phyloP scores from a whole-genome alignment of 2,797 vertebrate species.

The Champsocephalus gunnari region DNA sequence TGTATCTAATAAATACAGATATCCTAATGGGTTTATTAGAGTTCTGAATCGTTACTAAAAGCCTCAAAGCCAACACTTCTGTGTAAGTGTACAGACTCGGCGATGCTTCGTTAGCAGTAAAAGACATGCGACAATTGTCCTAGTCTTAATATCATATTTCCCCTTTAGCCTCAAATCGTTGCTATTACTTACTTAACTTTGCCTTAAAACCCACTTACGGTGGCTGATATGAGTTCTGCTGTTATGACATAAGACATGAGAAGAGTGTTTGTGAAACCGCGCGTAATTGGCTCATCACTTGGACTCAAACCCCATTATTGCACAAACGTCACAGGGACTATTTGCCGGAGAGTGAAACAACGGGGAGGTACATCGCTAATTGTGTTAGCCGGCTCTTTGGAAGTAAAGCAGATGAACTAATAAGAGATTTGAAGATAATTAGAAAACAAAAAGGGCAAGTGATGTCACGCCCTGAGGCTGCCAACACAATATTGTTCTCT shows the following conservation, averaged over 20 bases:
- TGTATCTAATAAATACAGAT: constrained; percentile 18
- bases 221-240: constrained; percentile 80
- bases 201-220: constrained; percentile 81
- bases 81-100: not conserved
- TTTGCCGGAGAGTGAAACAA: constrained; percentile 73
- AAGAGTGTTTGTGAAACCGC: constrained; percentile 72
- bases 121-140: constrained; percentile 39
- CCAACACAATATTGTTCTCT: not conserved
- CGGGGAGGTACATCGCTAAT: constrained; percentile 66
- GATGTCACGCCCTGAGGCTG: constrained; percentile 24
- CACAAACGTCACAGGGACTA: constrained; percentile 71
- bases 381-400: constrained; percentile 68
- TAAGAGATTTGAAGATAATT: constrained; percentile 44
- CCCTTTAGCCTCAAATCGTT: constrained; percentile 54
- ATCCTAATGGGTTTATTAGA: constrained; percentile 34
- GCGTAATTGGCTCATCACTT: constrained; percentile 83
- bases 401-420: constrained; percentile 67
- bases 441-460: constrained; percentile 41
- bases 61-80: constrained; percentile 35
- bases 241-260: constrained; percentile 80
- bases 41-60: constrained; percentile 9
- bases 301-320: constrained; percentile 79
- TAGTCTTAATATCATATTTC: constrained; percentile 52
- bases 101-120: constrained; percentile 22
- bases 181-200: constrained; percentile 78